These are phyloP conservation scores for Notarius quadriscutis DNA, from an alignment of 2,113 vertebrate genomes.

Conservation along the genomic window DNA sequence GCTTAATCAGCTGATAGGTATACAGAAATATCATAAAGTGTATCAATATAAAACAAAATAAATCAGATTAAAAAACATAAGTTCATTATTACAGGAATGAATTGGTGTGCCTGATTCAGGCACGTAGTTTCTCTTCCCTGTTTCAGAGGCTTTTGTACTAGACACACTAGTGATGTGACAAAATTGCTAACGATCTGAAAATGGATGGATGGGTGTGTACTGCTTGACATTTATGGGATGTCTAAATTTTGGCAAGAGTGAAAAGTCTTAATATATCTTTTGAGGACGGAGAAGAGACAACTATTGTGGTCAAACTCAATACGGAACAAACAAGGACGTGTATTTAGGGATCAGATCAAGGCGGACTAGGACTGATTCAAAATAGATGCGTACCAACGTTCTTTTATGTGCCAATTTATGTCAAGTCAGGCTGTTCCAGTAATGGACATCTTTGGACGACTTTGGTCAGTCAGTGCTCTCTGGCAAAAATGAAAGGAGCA, in stretches of 20 bases:
- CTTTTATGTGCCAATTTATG: neutral
- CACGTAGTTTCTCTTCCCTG: neutral
- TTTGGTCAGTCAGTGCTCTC: neutral
- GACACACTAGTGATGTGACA: neutral
- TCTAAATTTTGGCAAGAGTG: constrained; percentile 11
- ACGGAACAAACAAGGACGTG: neutral
- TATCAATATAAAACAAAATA: neutral
- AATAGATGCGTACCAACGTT: constrained; percentile 1
- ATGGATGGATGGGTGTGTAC: neutral
- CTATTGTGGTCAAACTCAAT: constrained; percentile 10
- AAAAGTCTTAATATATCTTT: constrained; percentile 25
- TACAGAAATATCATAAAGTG: neutral
- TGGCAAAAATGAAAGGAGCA: neutral
- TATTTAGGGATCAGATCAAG: constrained; percentile 1
- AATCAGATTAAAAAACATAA: neutral
- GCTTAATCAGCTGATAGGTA: neutral
- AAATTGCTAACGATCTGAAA: neutral
- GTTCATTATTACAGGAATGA: neutral
- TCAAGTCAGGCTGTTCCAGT: neutral
- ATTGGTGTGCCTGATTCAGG: neutral
- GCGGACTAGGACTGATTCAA: neutral
- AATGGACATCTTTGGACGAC: neutral
- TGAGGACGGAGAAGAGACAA: constrained; percentile 5
- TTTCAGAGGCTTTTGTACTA: neutral
- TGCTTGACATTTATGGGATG: neutral